Percentiles rank a stretch among this genome's conserved stretches.
These are phyloP conservation scores for Chelonus formosanus DNA, from an alignment of 2,888 invertebrate species.

Conservation along the genomic window DNA sequence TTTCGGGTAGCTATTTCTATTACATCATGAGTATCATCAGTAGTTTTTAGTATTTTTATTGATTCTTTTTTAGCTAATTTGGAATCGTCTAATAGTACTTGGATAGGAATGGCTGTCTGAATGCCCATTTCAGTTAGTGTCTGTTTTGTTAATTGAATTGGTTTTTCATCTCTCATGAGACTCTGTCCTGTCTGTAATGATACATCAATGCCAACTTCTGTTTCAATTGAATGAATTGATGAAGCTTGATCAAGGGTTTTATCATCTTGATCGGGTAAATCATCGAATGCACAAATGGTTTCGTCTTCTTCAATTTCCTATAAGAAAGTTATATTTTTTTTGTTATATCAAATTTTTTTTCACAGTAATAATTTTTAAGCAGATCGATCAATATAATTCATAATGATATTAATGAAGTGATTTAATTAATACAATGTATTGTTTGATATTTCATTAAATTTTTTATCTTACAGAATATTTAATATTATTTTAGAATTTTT, in stretches of 20 bases:
- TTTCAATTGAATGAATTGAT: constrained; percentile 54
- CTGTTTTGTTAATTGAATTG: constrained; percentile 52
- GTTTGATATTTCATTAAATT: too few species aligned
- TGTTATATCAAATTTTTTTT: not conserved
- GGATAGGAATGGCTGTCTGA: constrained; percentile 41
- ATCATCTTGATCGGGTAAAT: constrained; percentile 50
- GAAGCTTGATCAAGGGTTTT: constrained; percentile 58
- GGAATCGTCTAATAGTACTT: constrained; percentile 48
- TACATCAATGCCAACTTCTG: constrained; percentile 57
- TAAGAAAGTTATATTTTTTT: constrained; percentile 40
- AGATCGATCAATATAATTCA: too few species aligned
- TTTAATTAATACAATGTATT: too few species aligned
- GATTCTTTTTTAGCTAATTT: constrained; percentile 52
- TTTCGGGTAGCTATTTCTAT: constrained; percentile 63
- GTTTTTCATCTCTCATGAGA: constrained; percentile 51
- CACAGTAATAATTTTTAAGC: not conserved
- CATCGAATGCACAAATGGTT: constrained; percentile 40
- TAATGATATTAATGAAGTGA: too few species aligned
- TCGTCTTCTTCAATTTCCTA: constrained; percentile 47
- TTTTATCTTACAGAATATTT: too few species aligned
- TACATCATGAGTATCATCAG: constrained; percentile 59
- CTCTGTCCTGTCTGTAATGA: constrained; percentile 62
- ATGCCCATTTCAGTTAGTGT: constrained; percentile 42
- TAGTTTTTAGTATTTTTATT: constrained; percentile 58
- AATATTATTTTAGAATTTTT: too few species aligned